phyloP scores from a whole-genome alignment of 2,113 vertebrate genomes.

The Myrmecophaga tridactyla region DNA sequence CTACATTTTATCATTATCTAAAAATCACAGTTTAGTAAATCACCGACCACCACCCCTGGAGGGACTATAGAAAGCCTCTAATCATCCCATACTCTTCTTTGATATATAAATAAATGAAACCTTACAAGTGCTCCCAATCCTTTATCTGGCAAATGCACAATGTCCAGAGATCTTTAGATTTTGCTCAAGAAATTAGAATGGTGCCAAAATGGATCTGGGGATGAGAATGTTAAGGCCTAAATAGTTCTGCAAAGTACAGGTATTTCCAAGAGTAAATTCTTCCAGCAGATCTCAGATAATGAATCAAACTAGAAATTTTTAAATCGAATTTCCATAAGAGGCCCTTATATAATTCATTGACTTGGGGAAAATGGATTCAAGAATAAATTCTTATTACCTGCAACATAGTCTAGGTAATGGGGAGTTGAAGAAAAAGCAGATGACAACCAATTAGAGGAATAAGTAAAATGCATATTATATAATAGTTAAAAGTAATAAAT shows the following conservation, averaged over 20 bases:
- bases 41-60: not conserved
- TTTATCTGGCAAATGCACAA: not conserved
- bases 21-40: not conserved
- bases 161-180: slow-evolving; percentile 22
- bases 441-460: not conserved
- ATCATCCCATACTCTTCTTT: not conserved
- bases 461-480: not conserved
- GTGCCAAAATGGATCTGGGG: not conserved
- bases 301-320: slow-evolving; percentile 28
- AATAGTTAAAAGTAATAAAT: not conserved
- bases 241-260: not conserved
- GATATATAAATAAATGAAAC: not conserved
- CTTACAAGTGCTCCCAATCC: not conserved
- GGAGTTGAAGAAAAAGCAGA: not conserved
- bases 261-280: not conserved
- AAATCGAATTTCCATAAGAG: not conserved
- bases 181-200: slow-evolving; percentile 13
- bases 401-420: not conserved
- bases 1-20: not conserved
- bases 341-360: not conserved
- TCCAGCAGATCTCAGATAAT: slow-evolving; percentile 22
- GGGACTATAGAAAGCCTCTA: not conserved
- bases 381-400: slow-evolving; percentile 18
- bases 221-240: not conserved
- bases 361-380: not conserved